phyloP scores from a whole-genome alignment of 2,113 vertebrate genomes.

The Proterorhinus semilunaris region DNA sequence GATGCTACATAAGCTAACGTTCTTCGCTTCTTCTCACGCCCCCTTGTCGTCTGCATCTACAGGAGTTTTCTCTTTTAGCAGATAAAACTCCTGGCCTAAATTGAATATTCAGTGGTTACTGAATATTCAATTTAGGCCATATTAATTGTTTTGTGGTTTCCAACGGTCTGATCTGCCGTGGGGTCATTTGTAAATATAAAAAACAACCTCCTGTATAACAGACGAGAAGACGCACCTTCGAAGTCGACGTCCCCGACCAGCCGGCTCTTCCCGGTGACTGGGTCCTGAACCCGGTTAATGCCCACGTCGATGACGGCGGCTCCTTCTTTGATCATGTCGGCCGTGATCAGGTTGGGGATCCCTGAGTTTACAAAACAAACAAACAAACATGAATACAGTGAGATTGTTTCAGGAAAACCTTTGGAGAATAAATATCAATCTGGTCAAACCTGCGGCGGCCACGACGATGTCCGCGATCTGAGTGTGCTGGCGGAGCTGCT shows the following conservation, averaged over 20 bases:
- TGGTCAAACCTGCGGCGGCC: conserved; percentile 87
- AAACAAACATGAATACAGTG: background rate
- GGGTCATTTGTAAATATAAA: no score
- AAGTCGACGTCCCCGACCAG: conserved; percentile 98
- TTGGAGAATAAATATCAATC: background rate
- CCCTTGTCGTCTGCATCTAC: no score
- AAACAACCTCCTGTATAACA: no score
- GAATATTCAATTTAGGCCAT: no score
- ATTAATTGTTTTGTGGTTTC: no score
- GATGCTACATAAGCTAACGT: no score
- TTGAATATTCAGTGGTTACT: no score
- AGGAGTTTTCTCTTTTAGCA: no score
- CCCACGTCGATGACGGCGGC: conserved; percentile 94
- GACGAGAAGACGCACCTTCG: conserved; percentile 78
- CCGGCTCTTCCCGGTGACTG: conserved; percentile 82
- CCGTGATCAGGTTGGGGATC: conserved; percentile 96
- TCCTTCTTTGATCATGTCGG: conserved; percentile 97
- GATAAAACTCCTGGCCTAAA: no score
- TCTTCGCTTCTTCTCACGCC: no score
- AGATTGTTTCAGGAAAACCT: background rate
- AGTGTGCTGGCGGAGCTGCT: conserved; percentile 91
- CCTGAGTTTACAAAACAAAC: conserved; percentile 69
- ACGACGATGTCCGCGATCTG: conserved; percentile 90
- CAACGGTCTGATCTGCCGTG: no score
- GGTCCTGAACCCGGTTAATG: conserved; percentile 90